phyloP scores from a whole-genome alignment of 2,797 vertebrate genomes.

The Sebastes vulpes region DNA sequence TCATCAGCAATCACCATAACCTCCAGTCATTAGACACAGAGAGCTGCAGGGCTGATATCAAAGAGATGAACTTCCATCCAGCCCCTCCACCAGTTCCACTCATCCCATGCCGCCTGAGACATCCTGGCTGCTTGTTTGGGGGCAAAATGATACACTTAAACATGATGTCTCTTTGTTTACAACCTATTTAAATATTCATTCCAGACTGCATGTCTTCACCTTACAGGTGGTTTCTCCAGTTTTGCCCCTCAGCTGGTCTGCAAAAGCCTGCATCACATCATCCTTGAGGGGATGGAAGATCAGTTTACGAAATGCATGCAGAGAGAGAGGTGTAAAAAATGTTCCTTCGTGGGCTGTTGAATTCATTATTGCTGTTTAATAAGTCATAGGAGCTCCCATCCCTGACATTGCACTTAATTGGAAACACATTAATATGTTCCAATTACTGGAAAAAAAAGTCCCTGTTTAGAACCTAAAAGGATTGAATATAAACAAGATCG shows the following conservation, averaged over 20 bases:
- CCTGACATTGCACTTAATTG: conserved; percentile 42
- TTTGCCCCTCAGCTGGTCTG: not conserved
- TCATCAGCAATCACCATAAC: conserved; percentile 66
- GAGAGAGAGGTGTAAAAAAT: conserved; percentile 2
- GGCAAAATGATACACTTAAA: not conserved
- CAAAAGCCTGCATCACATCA: not conserved
- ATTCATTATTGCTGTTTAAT: conserved; percentile 53
- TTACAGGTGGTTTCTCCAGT: not conserved
- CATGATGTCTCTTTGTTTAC: not conserved
- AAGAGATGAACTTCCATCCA: conserved; percentile 28
- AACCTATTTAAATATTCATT: conserved; percentile 10
- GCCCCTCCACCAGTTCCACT: not conserved
- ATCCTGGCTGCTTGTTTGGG: not conserved
- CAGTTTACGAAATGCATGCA: not conserved
- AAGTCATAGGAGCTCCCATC: conserved; percentile 26
- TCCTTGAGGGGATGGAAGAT: not conserved
- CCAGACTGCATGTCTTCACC: not conserved
- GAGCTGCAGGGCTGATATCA: conserved; percentile 28
- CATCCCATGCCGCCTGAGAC: not conserved
- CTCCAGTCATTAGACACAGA: conserved; percentile 43
- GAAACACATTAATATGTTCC: conserved; percentile 42
- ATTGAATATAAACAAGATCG: conserved; percentile 18
- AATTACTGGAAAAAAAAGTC: conserved; percentile 21
- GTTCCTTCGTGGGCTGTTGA: conserved; percentile 23
- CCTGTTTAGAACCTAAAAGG: conserved; percentile 7